phyloP scores from a whole-genome alignment of 2,113 vertebrate species.

The Sakesphorus luctuosus region DNA sequence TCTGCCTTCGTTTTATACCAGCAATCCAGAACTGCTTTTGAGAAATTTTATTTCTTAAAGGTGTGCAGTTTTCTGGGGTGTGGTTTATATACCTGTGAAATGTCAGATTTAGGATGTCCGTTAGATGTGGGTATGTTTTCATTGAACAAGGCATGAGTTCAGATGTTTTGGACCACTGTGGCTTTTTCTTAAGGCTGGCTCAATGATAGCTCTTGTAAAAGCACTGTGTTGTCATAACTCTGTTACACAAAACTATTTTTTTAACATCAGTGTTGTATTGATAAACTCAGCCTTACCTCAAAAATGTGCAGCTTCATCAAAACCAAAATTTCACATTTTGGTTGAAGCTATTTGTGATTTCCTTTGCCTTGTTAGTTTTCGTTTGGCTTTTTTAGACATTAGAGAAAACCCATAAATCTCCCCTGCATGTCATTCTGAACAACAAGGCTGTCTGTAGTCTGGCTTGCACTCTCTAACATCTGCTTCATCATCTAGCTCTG shows the following conservation, averaged over 20 bases:
- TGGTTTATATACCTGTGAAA: not conserved
- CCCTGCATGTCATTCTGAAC: not conserved
- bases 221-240: not conserved
- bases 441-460: not conserved
- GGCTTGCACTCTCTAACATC: constrained; percentile 1
- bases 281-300: not conserved
- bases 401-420: not conserved
- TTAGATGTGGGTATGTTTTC: not conserved
- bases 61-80: not conserved
- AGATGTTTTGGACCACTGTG: not conserved
- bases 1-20: not conserved
- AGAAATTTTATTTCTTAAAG: not conserved
- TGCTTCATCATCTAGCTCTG: constrained; percentile 43
- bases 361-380: not conserved
- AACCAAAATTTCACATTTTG: not conserved
- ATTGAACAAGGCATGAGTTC: not conserved
- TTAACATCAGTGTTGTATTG: not conserved
- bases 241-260: not conserved
- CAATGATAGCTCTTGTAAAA: not conserved
- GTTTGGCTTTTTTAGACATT: not conserved
- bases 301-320: not conserved
- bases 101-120: not conserved
- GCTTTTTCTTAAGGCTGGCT: not conserved
- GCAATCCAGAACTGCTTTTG: not conserved
- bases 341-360: not conserved